Percentiles rank a stretch among this genome's conserved stretches.
Conservation (phyloP, 2,888 invertebrate genomes). For the Drosophila monieri region DNA sequence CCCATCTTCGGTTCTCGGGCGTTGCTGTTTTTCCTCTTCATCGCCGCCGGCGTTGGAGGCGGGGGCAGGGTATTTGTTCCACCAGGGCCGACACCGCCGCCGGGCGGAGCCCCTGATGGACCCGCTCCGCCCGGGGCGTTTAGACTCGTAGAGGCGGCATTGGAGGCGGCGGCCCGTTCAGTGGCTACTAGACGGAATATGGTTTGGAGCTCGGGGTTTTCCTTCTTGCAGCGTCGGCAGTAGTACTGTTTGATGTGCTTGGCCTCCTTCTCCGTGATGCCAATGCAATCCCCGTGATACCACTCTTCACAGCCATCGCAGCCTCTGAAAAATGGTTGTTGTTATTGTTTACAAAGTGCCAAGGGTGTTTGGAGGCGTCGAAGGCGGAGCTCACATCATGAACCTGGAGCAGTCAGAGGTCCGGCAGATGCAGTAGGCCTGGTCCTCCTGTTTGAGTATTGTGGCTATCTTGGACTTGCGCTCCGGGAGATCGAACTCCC, state of each 20-base stretch:
- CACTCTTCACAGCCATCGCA: slow-evolving; percentile 99
- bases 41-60: slow-evolving; percentile 9
- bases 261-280: slow-evolving; percentile 96
- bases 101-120: slow-evolving; percentile 1
- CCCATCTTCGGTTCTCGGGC: slow-evolving; percentile 66
- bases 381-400: slow-evolving; percentile 92
- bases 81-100: background rate
- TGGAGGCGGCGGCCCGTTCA: slow-evolving; percentile 59
- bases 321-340: slow-evolving; percentile 86
- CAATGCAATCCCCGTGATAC: slow-evolving; percentile 99
- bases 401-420: slow-evolving; percentile 97
- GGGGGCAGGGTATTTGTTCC: background rate
- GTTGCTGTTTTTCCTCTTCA: slow-evolving; percentile 67
- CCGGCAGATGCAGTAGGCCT: slow-evolving; percentile 97
- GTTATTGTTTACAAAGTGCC: background rate
- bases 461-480: slow-evolving; percentile 95
- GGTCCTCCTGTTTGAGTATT: slow-evolving; percentile 93
- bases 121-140: slow-evolving; percentile 8
- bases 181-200: slow-evolving; percentile 82
- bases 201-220: slow-evolving; percentile 91
- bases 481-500: slow-evolving; percentile 94
- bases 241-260: slow-evolving; percentile 97
- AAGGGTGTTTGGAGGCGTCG: slow-evolving; percentile 63
- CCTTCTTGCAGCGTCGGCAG: slow-evolving; percentile 93
- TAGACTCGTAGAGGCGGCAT: slow-evolving; percentile 37